Base-by-base conservation (phyloP, 1,140 invertebrate genomes). In the Chymomyza costata region DNA sequence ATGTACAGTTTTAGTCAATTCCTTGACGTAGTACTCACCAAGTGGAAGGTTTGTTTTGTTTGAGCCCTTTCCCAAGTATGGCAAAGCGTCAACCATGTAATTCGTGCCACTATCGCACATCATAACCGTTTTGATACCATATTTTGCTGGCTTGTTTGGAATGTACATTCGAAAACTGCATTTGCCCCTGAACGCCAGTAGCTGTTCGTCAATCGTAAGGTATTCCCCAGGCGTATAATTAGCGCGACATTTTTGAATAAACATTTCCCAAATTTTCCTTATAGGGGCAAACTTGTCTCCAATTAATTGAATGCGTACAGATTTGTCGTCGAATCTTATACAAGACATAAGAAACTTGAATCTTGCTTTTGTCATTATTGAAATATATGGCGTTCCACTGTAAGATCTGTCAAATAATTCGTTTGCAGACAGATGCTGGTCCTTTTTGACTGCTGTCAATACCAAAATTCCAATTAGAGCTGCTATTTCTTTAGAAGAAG, bases 91-190 rank as follows among this genome's bases (percentile, higher is more conserved):
- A 21, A 66, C 39, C 65, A 83, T 73, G 40, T 85, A 86, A 35
- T 41, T 59, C 19, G 51, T 71, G 48, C 49, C 63, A 15, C 61
- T 46, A 44, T 84, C 81, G 31, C 41, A 55, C 6, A 85, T 35
- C 19, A 46, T 62, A 35, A 63, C 65, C 19, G 84, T 62, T 65
- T 87, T 87, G 38, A 87, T 64, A 2, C 86, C 87, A 66, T 87
- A 88, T 58, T 84, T 83, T 8, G 48, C 60, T 18, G 83, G 83
- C 30, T 86, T 85, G 11, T 37, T 52, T 7, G 65, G 62, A 7
- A 83, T 85, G 46, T 85, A 86, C 2, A 84, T 57, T 16, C 65
- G 41, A 59, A 85, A 84, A n/a, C 45, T 30, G 55, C 76, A 85
- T 16, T 53, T 61, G 19, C 82, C 68, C 21, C 78, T 38, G 52